Base-by-base conservation (phyloP, 2,113 vertebrate species). In the Sebastes fasciatus region DNA sequence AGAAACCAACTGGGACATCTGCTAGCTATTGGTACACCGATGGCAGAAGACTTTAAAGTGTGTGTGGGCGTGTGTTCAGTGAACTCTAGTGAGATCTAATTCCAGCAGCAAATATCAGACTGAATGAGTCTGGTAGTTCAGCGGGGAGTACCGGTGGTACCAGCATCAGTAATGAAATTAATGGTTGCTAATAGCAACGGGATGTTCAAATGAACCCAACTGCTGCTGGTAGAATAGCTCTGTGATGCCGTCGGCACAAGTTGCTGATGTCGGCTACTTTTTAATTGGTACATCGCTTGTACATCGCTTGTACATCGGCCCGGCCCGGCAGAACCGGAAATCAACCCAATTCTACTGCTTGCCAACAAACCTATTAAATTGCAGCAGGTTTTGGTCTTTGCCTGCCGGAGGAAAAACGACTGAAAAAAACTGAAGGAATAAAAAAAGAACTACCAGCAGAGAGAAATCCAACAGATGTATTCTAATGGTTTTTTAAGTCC, bases 1-100 rank as follows among this genome's bases (percentile, higher is more conserved):
- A 66, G 65, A 65, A 80, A 64, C 45, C 40, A 49, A 52, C 10
- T 12, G 21, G 14, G 67, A 79, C 73, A 67, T 86, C 84, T 86
- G 78, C 66, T 54, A 82, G 19, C 52, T 48, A 72, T 72, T 58
- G 71, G 55, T 14, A 16, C 43, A 52, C 46, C 23, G 13, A 77
- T 74, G 34, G 62, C 34, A 42, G 60, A 60, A 55, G 46, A 61
- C 62, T 60, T 75, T 5, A 46, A 7, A 61, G 43, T 43, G 70
- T 74, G 23, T 48, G 48, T 23, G 60, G 60, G 34, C 67, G 11
- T 61, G 52, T 66, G 21, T 66, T 67, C 11, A 45, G 46, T 46
- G 74, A 72, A 84, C 34, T 55, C 67, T 60, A 58, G 21, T 65
- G 55, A 69, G 48, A 69, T 62, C 54, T 60, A 60, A 68, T 63